Evolutionary conservation across 2,113 vertebrate species (phyloP).

Genomic region (Cyphomyrus plagiostoma): DNA sequence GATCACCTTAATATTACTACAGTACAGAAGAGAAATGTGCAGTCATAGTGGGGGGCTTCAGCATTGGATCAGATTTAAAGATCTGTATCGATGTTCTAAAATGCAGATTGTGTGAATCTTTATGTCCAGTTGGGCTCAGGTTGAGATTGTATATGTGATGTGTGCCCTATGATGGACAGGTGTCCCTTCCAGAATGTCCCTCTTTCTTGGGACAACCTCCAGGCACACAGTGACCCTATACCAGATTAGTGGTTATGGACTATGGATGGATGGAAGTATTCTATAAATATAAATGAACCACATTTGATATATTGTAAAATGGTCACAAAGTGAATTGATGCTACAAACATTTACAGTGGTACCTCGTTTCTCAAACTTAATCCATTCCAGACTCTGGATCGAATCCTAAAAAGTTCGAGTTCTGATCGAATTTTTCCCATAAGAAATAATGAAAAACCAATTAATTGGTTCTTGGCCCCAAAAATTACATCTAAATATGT

Average conservation of each 20-base stretch:
- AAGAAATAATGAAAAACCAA: too few species aligned
- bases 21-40: not conserved
- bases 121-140: not conserved
- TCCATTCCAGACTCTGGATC: too few species aligned
- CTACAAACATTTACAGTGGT: not conserved
- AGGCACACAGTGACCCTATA: not conserved
- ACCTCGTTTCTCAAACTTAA: too few species aligned
- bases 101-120: not conserved
- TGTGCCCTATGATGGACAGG: not conserved
- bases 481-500: too few species aligned
- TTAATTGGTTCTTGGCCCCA: too few species aligned
- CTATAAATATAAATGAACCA: not conserved
- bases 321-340: not conserved
- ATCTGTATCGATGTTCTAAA: not conserved
- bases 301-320: not conserved
- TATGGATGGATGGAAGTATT: not conserved
- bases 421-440: too few species aligned
- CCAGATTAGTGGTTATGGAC: not conserved
- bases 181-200: not conserved
- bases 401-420: too few species aligned
- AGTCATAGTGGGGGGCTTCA: not conserved
- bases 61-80: not conserved
- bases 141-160: not conserved
- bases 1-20: not conserved
- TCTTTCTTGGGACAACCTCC: not conserved